Evolutionary conservation across 53 echinoderm and acorn worm genomes (phyloP).

Genomic region (Holothuria scabra): DNA sequence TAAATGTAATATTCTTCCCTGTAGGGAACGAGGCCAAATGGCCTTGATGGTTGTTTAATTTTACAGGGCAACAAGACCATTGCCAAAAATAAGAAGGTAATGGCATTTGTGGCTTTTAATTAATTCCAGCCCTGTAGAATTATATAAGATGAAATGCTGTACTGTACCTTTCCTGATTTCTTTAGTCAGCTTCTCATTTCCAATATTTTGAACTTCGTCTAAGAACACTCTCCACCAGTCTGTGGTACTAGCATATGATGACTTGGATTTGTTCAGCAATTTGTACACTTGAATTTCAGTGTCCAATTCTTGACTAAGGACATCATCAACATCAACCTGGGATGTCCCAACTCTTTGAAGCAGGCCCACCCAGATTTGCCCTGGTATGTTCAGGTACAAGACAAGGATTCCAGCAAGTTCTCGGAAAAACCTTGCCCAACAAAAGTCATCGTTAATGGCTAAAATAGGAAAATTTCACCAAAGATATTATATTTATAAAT

Average conservation of each 20-base stretch:
- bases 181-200: background rate
- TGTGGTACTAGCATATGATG: background rate
- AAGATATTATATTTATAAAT: background rate
- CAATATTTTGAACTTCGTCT: background rate
- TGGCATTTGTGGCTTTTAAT: too few species aligned
- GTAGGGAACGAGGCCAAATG: too few species aligned
- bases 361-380: slow-evolving; percentile 21
- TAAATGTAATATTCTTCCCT: too few species aligned
- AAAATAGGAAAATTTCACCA: too few species aligned
- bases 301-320: slow-evolving; percentile 24
- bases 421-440: slow-evolving; percentile 35
- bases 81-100: too few species aligned
- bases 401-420: slow-evolving; percentile 37
- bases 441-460: slow-evolving; percentile 16
- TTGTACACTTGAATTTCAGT: slow-evolving; percentile 48
- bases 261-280: slow-evolving; percentile 16
- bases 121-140: too few species aligned
- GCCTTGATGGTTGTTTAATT: too few species aligned
- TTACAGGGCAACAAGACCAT: too few species aligned
- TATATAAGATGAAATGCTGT: too few species aligned
- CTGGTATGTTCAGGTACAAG: slow-evolving; percentile 27
- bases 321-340: slow-evolving; percentile 34
- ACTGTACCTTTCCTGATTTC: slow-evolving; percentile 14
- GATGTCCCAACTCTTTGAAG: slow-evolving; percentile 10
- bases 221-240: slow-evolving; percentile 36